These are phyloP conservation scores for Pseudachorutes palmiensis DNA, from an alignment of 1,140 invertebrate genomes.

Conservation along the genomic window DNA sequence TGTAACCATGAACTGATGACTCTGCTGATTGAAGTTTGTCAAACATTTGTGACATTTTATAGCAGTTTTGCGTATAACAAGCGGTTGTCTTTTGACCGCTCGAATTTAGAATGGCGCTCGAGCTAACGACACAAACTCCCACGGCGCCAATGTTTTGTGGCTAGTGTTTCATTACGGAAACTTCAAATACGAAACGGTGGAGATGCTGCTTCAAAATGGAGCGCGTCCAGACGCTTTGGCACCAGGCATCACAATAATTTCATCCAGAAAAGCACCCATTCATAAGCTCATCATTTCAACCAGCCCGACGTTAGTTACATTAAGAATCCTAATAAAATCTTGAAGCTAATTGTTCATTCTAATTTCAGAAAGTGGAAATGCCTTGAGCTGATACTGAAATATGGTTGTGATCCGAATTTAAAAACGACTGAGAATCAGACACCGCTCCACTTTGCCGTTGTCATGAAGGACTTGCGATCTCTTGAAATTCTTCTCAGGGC, in stretches of 20 bases:
- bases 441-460: constrained; percentile 26
- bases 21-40: background rate
- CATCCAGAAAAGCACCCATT: constrained; percentile 22
- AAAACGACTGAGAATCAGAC: constrained; percentile 21
- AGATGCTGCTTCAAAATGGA: constrained; percentile 25
- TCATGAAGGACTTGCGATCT: constrained; percentile 21
- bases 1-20: background rate
- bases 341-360: background rate
- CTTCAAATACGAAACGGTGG: constrained; percentile 18
- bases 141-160: constrained; percentile 21
- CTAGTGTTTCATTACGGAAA: constrained; percentile 20
- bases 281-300: constrained; percentile 27
- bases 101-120: constrained; percentile 31
- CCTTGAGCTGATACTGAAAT: constrained; percentile 26
- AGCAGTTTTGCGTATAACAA: too few species aligned
- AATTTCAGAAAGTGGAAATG: constrained; percentile 26
- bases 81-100: too few species aligned
- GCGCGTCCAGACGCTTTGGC: constrained; percentile 23
- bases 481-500: constrained; percentile 24
- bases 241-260: too few species aligned
- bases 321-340: background rate
- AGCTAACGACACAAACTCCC: constrained; percentile 19
- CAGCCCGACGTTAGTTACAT: constrained; percentile 18
- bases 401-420: constrained; percentile 26
- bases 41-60: constrained; percentile 5